Evolutionary conservation across 2,113 vertebrate species (phyloP).

Genomic region (Suncus etruscus): DNA sequence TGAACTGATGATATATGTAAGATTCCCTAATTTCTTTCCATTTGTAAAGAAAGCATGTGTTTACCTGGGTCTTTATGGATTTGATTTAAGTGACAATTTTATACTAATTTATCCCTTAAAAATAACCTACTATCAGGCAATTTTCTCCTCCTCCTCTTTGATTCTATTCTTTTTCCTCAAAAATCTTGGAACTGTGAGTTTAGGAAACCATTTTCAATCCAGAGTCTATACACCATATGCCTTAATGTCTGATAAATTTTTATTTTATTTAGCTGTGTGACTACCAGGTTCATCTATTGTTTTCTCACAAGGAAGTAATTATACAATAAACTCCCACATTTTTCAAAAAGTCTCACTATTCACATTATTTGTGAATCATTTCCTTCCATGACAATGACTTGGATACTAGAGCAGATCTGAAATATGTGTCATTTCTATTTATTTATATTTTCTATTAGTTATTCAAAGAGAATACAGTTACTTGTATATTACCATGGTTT

Average conservation of each 20-base stretch:
- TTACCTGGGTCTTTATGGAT: background rate
- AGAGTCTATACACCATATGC: background rate
- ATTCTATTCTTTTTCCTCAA: background rate
- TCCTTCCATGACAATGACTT: background rate
- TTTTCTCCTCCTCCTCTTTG: background rate
- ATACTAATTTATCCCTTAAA: background rate
- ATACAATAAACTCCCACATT: background rate
- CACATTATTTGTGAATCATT: background rate
- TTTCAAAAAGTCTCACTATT: background rate
- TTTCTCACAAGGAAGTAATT: constrained; percentile 20
- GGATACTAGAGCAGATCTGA: background rate
- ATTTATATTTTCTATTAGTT: constrained; percentile 61
- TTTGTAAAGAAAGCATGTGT: background rate
- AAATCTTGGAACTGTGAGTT: background rate
- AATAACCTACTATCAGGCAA: background rate
- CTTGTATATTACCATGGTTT: constrained; percentile 22
- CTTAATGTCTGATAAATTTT: background rate
- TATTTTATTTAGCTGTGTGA: background rate
- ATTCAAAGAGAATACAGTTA: constrained; percentile 54
- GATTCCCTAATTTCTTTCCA: background rate
- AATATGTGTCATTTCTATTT: constrained; percentile 19
- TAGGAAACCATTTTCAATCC: background rate
- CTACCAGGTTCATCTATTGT: background rate
- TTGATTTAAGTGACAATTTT: background rate
- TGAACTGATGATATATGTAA: background rate